Base-by-base conservation (phyloP, 1,140 invertebrate genomes). In the Meloidogyne floridensis region DNA sequence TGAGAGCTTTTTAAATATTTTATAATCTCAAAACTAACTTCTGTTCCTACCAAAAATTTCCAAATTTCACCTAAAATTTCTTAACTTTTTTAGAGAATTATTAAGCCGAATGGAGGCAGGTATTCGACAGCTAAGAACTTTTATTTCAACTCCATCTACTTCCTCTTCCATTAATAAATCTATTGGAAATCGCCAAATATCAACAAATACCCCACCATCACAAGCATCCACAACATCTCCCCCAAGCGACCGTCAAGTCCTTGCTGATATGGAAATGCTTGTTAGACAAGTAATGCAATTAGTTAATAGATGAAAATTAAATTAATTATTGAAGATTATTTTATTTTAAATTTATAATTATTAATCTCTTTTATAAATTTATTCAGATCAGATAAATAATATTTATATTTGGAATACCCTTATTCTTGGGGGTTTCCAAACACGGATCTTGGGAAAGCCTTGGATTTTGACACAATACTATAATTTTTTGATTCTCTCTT, bases 251-350 rank as follows among this genome's bases (percentile, higher is more conserved):
- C 78, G 85, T 42, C 84, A 89, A 75, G 77, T 86, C 13, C 53
- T 90, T 47, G 75, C 81, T 32, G 84, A 89, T 11, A 74, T 84
- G 32, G 89, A 89, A 73, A 86, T 83, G 54, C 85, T 77, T 53
- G 65, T 90, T n/a, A 85, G 85, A 7, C 85, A 87, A 72, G 83
- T 89, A 69, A 90, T 90, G 83, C 86, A 89, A 80, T 59, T 85
- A 56, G 84, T 87, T 54, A 85, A 87, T 71, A 86, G 86, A 56
- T 85, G 65, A 84, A 32, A 11, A 32, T 32, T 32, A 32, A 32
- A 32, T 32, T 32, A 32, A 32, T 32, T 42, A 8, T 7, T 20
- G 32, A 71, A 71, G 32, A 71, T 71, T 71, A 18, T 32, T 32
- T 32, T 32, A 32, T 32, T 32, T 32, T 32, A 32, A 32, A 32